These are phyloP conservation scores for Contarinia nasturtii DNA, from an alignment of 1,140 invertebrate genomes.

Conservation along the genomic window DNA sequence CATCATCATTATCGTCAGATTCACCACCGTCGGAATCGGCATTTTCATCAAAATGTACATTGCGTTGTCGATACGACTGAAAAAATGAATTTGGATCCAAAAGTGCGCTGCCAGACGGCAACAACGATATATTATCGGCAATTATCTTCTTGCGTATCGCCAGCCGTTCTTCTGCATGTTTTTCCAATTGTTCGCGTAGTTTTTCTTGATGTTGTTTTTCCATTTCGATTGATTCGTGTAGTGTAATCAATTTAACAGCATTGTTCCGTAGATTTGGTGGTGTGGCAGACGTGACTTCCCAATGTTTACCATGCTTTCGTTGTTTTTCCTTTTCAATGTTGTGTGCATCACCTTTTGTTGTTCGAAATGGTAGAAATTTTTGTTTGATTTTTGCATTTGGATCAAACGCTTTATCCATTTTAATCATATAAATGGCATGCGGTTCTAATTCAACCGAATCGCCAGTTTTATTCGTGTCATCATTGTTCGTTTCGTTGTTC, in stretches of 20 bases:
- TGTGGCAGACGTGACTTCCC: constrained; percentile 52
- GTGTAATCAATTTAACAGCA: constrained; percentile 13
- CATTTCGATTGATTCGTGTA: constrained; percentile 15
- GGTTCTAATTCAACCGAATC: constrained; percentile 20
- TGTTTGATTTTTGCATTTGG: constrained; percentile 13
- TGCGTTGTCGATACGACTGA: too few species aligned
- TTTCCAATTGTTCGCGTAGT: too few species aligned
- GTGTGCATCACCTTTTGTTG: constrained; percentile 37
- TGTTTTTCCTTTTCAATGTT: constrained; percentile 37
- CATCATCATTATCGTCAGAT: too few species aligned
- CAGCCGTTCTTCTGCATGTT: constrained; percentile 16
- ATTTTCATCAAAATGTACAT: too few species aligned
- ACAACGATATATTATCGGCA: neutral
- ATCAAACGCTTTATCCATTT: constrained; percentile 30
- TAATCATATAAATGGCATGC: constrained; percentile 36
- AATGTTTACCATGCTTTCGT: constrained; percentile 34
- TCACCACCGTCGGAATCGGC: too few species aligned
- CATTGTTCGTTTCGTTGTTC: constrained; percentile 1
- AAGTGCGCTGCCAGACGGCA: too few species aligned
- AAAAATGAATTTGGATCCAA: too few species aligned
- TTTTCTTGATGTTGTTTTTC: constrained; percentile 1
- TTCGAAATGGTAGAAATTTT: constrained; percentile 42
- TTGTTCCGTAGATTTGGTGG: constrained; percentile 28
- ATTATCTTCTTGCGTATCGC: constrained; percentile 5
- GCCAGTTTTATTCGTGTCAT: neutral